A percentile compares a stretch with the other conserved stretches of the same genome.
phyloP scores from a whole-genome alignment of 2,113 vertebrate genomes.

The Acinonyx jubatus region DNA sequence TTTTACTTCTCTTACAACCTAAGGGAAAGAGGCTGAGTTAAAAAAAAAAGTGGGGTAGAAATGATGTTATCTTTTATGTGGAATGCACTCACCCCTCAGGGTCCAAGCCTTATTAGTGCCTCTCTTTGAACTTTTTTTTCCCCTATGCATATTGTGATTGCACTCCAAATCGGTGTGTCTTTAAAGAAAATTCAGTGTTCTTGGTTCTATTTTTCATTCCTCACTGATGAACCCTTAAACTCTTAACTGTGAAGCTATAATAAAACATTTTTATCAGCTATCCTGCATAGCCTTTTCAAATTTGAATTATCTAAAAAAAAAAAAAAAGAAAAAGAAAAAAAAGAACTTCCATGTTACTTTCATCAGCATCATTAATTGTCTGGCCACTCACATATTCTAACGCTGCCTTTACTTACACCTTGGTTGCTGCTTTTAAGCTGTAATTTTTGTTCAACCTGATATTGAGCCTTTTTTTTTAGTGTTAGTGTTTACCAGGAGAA shows the following conservation, averaged over 20 bases:
- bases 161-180: background rate
- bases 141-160: background rate
- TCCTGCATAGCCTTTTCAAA: background rate
- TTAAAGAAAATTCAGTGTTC: constrained; percentile 25
- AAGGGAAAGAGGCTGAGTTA: background rate
- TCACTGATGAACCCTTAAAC: background rate
- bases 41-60: background rate
- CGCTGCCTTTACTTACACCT: background rate
- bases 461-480: background rate
- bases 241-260: background rate
- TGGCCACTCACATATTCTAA: background rate
- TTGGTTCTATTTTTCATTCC: background rate
- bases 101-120: background rate
- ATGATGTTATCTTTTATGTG: background rate
- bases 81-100: background rate
- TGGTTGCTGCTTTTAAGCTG: background rate
- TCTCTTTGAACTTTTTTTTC: background rate
- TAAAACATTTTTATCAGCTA: background rate
- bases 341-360: background rate
- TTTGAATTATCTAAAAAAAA: background rate
- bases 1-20: background rate
- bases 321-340: background rate
- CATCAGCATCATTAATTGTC: background rate
- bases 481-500: background rate
- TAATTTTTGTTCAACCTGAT: background rate